phyloP scores from a whole-genome alignment of 2,888 invertebrate genomes.

The Tribolium freemani region DNA sequence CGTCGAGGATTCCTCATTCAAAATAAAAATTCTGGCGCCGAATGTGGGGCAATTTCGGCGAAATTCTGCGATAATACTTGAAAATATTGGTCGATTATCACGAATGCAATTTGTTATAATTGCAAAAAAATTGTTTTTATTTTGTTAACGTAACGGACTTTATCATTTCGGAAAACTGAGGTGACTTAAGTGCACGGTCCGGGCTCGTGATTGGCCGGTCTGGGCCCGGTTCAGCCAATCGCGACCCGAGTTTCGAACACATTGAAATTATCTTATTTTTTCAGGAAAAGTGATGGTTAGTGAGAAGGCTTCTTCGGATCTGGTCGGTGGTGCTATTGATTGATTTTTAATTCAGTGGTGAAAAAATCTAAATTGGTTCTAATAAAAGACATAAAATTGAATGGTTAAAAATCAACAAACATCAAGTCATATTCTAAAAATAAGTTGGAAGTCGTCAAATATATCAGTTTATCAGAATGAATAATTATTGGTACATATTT shows the following conservation, averaged over 20 bases:
- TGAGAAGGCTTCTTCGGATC: background rate
- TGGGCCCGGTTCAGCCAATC: background rate
- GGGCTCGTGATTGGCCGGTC: background rate
- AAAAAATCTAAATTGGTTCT: background rate
- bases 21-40: constrained; percentile 1
- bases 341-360: background rate
- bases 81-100: constrained; percentile 2
- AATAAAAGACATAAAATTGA: background rate
- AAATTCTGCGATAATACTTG: no score
- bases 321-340: background rate
- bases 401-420: constrained; percentile 49
- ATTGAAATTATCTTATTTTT: background rate
- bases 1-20: background rate
- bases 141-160: background rate
- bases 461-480: constrained; percentile 43
- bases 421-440: constrained; percentile 57
- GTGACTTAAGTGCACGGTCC: background rate
- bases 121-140: background rate
- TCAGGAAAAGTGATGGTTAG: background rate
- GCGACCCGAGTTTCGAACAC: background rate
- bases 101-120: background rate
- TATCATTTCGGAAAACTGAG: background rate
- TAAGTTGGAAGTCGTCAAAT: constrained; percentile 45
- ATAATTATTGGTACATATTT: constrained; percentile 44
- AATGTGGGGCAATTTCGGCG: background rate